Evolutionary conservation across 2,113 vertebrate genomes (phyloP).

Genomic region (Okapia johnstoni): DNA sequence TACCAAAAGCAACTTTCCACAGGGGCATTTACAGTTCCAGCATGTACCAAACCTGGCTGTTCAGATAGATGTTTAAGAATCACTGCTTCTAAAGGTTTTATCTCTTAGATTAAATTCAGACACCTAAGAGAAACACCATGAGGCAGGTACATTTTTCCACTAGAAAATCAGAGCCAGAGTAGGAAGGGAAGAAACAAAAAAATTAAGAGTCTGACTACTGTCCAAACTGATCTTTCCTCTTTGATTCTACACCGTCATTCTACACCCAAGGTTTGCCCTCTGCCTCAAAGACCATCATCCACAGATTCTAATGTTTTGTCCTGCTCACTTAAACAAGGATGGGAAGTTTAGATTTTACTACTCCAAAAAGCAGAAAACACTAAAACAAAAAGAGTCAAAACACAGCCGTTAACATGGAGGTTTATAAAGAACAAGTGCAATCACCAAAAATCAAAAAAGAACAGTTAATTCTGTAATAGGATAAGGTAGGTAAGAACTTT

Average conservation of each 20-base stretch:
- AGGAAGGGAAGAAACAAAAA: not conserved
- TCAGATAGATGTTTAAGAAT: not conserved
- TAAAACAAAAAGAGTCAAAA: not conserved
- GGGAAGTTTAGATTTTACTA: not conserved
- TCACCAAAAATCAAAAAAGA: not conserved
- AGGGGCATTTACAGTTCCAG: not conserved
- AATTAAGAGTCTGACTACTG: not conserved
- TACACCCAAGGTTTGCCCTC: not conserved
- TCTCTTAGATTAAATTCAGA: not conserved
- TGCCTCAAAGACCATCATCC: not conserved
- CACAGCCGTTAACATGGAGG: not conserved
- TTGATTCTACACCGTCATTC: not conserved
- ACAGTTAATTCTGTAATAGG: not conserved
- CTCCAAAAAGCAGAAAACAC: not conserved
- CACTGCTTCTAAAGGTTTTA: not conserved
- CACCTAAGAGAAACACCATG: not conserved
- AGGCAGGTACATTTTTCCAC: not conserved
- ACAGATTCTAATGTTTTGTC: not conserved
- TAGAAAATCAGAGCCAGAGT: conserved; percentile 6
- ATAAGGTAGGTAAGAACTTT: not conserved
- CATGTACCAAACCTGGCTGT: not conserved
- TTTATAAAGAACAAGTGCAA: not conserved
- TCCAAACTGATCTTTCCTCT: not conserved
- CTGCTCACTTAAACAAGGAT: not conserved
- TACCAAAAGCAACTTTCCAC: not conserved